A percentile compares a stretch with the other conserved stretches of the same genome.
Evolutionary conservation across 2,113 vertebrate genomes (phyloP).

Genomic region (Austrofundulus limnaeus): DNA sequence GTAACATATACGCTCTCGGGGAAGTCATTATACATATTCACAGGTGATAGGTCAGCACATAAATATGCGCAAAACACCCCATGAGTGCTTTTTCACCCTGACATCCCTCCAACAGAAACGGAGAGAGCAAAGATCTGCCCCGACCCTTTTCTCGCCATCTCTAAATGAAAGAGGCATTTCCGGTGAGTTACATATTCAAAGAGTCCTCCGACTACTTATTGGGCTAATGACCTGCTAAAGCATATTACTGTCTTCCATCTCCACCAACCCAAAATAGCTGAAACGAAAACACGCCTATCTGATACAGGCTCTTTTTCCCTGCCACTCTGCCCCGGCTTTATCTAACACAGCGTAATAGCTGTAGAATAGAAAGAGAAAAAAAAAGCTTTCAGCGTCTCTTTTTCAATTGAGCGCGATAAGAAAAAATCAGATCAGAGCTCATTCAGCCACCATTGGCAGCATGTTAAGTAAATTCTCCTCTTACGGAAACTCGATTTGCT

Average conservation of each 20-base stretch:
- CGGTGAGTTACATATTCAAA: conserved; percentile 66
- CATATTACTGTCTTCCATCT: conserved; percentile 66
- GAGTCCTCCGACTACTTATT: conserved; percentile 67
- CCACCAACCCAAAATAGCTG: conserved; percentile 67
- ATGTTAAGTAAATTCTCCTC: conserved; percentile 76
- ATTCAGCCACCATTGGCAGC: conserved; percentile 67
- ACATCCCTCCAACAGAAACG: conserved; percentile 26
- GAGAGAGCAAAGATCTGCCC: conserved; percentile 22
- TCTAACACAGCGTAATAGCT: conserved; percentile 62
- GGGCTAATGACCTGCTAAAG: conserved; percentile 73
- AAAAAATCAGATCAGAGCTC: conserved; percentile 74
- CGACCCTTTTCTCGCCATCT: conserved; percentile 26
- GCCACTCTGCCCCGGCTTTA: conserved; percentile 57
- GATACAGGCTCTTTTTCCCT: conserved; percentile 52
- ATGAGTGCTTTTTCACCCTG: conserved; percentile 24
- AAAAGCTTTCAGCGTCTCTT: conserved; percentile 73
- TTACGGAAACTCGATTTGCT: conserved; percentile 74
- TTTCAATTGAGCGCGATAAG: conserved; percentile 75
- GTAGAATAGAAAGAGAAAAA: conserved; percentile 70
- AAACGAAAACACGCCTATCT: conserved; percentile 64
- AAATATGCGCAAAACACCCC: conserved; percentile 37
- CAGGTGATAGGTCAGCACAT: conserved; percentile 47
- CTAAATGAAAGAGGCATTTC: conserved; percentile 60
- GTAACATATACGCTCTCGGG: conserved; percentile 28
- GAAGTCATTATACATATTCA: conserved; percentile 34